phyloP scores from a whole-genome alignment of 2,113 vertebrate genomes.

The Etia nguti region DNA sequence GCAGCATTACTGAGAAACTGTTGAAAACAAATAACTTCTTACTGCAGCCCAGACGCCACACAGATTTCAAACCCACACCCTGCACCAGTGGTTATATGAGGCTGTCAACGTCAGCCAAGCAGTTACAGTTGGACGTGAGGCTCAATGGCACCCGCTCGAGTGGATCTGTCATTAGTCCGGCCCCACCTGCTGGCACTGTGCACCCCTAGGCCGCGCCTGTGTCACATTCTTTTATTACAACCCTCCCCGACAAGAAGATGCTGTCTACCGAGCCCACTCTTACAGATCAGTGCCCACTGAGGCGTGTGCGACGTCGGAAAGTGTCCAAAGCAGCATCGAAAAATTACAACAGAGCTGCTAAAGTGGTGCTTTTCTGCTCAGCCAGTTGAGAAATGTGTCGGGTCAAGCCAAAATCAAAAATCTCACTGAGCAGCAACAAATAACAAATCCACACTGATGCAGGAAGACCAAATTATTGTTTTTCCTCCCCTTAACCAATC shows the following conservation, averaged over 20 bases:
- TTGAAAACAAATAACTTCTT: background rate
- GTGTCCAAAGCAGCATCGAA: background rate
- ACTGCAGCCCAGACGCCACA: background rate
- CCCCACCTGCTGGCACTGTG: constrained; percentile 37
- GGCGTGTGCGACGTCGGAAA: background rate
- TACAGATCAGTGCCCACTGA: constrained; percentile 10
- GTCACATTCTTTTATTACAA: constrained; percentile 42
- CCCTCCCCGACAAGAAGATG: background rate
- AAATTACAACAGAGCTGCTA: background rate
- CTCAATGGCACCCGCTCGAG: constrained; percentile 2
- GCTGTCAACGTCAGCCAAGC: background rate
- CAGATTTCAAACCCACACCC: background rate
- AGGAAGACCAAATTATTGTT: background rate
- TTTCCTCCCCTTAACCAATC: background rate
- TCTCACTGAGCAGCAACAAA: background rate
- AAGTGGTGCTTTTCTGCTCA: background rate
- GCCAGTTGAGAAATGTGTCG: background rate
- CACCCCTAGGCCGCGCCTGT: background rate
- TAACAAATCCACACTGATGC: background rate
- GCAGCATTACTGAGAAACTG: background rate
- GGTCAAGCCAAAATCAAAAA: background rate
- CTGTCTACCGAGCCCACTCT: background rate
- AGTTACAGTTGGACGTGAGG: background rate
- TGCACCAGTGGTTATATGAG: background rate
- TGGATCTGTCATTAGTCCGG: constrained; percentile 34